Conservation (phyloP, 2,113 vertebrate species). For the Callospermophilus lateralis region DNA sequence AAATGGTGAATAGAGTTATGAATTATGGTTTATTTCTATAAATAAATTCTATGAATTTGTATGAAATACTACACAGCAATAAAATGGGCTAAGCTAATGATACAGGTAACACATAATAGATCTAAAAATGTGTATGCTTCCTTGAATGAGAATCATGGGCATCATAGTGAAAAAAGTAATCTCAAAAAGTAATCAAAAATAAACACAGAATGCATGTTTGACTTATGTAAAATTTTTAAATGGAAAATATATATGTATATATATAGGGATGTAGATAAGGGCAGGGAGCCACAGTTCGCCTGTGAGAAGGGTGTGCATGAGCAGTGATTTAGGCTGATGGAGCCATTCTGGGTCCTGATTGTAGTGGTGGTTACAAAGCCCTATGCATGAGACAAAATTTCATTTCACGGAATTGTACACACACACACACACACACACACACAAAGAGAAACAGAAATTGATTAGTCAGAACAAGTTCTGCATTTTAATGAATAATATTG, state of each 20-base stretch:
- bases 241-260: neutral
- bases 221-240: neutral
- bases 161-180: neutral
- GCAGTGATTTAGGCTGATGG: neutral
- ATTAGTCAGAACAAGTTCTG: neutral
- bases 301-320: too few relatives aligned
- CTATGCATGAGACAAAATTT: neutral
- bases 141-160: neutral
- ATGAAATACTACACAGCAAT: neutral
- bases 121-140: neutral
- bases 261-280: neutral
- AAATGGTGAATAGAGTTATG: neutral
- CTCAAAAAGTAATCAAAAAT: too few relatives aligned
- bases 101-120: neutral
- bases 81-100: neutral
- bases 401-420: neutral
- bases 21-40: neutral
- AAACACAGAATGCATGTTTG: neutral
- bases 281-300: too few relatives aligned
- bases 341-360: neutral
- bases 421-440: neutral
- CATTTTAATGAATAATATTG: neutral
- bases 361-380: neutral
- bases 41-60: too few relatives aligned
- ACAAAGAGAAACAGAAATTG: neutral